Conservation (phyloP, 2,113 vertebrate genomes). For the Cygnus buccinator region DNA sequence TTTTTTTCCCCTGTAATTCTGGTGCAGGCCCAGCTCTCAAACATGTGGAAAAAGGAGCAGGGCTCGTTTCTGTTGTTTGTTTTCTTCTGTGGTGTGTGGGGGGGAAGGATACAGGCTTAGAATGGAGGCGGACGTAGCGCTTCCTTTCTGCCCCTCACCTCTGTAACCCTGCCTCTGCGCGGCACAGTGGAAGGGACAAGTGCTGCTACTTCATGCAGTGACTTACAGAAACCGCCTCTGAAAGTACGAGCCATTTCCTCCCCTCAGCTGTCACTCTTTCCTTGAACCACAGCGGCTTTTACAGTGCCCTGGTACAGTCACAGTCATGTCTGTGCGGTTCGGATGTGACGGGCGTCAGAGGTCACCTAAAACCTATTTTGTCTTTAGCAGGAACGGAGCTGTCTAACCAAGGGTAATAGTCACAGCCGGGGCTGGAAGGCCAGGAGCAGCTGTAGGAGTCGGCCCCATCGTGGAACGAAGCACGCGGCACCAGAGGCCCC, state of each 20-base stretch:
- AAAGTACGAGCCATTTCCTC: neutral
- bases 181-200: accelerated
- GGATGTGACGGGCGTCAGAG: neutral
- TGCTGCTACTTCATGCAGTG: accelerated
- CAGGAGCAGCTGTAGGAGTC: accelerated
- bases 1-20: neutral
- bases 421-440: neutral
- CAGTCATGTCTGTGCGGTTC: neutral
- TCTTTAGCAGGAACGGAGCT: too few relatives aligned
- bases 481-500: neutral
- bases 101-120: neutral
- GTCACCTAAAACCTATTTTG: neutral
- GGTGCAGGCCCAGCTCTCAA: neutral
- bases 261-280: neutral
- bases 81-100: neutral
- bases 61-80: neutral
- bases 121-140: accelerated
- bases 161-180: neutral
- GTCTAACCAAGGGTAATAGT: neutral
- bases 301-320: neutral
- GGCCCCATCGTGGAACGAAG: accelerated
- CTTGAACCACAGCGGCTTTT: neutral
- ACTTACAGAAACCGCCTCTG: neutral
- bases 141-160: neutral
- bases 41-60: neutral